These are phyloP conservation scores for Brachyistius frenatus DNA, from an alignment of 2,113 vertebrate genomes.

Conservation along the genomic window DNA sequence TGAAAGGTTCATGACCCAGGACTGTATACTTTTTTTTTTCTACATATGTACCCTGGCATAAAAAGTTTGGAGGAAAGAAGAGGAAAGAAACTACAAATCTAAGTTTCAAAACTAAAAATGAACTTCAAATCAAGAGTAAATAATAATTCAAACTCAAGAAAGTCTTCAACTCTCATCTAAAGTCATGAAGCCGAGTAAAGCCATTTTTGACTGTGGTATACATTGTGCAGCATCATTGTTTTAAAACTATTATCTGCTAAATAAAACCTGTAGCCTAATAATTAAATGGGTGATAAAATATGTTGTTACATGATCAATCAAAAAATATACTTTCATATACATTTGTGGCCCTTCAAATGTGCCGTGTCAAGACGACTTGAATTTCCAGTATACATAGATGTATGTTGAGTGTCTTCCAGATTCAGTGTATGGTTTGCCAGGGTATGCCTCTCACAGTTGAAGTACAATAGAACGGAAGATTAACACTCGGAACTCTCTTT, in stretches of 20 bases:
- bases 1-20: no score
- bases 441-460: slow-evolving; percentile 21
- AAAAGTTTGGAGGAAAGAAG: no score
- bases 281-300: neutral
- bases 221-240: no score
- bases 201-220: no score
- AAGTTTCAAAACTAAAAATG: no score
- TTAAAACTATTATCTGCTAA: neutral
- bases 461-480: slow-evolving; percentile 13
- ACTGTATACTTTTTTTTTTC: no score
- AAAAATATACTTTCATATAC: neutral
- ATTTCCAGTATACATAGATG: neutral
- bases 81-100: no score
- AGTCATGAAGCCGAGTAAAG: no score
- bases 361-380: neutral
- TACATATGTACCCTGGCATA: no score
- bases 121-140: no score
- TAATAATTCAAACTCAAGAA: no score
- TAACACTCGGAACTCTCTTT: slow-evolving; percentile 11
- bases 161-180: no score
- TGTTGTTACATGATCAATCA: neutral
- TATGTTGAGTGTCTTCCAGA: slow-evolving; percentile 19
- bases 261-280: neutral
- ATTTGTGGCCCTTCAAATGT: neutral
- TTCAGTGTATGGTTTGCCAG: slow-evolving; percentile 10